Base-by-base conservation (phyloP, 2,113 vertebrate genomes). In the Lepus americanus region DNA sequence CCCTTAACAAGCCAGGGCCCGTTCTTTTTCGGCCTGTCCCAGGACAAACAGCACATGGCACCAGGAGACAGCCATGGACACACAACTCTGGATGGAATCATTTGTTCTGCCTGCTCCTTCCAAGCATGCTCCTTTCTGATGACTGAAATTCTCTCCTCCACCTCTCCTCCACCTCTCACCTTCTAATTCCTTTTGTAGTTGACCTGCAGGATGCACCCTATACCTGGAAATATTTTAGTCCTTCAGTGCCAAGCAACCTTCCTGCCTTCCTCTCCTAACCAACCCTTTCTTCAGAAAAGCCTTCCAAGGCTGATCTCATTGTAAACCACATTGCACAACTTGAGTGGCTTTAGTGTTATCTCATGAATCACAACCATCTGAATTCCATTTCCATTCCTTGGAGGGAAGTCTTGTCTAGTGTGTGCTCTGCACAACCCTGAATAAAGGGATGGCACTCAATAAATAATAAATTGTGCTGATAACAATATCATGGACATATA, bases 301-400 rank as follows among this genome's bases (percentile, higher is more conserved):
- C 22, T 69, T 95, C 92, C 96, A 96, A 97, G 31, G 63, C 82
- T 96, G 95, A 95, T 89, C 88, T 96, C 97, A 96, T 51, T 33
- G 59, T 69, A 94, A 90, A 74, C 59, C 29, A 4, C 6, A 73
- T 90, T 84, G 6, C 66, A 93, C 64, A 95, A 55, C 61, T 82
- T 59, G 74, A 87, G 74, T 82, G 63, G 61, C 81, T 95, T 77
- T 94, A 83, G 39, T 84, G 23, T 92, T 96, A 92, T 96, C 90
- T 94, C 44, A 87, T 91, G 79, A 94, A 89, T 94, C 86, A 72
- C 36, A 67, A 76, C 51, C 94, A 97, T 94, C 88, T 97, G 96
- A 97, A 92, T 95, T 96, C 80, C 49, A 97, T 96, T 96, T 96
- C 39, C 79, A 66, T 74, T 97, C 95, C 90, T 95, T 94, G 53